Percentiles rank a stretch among this genome's conserved stretches.
Evolutionary conservation across 2,797 vertebrate species (phyloP).

Genomic region (Antrozous pallidus): DNA sequence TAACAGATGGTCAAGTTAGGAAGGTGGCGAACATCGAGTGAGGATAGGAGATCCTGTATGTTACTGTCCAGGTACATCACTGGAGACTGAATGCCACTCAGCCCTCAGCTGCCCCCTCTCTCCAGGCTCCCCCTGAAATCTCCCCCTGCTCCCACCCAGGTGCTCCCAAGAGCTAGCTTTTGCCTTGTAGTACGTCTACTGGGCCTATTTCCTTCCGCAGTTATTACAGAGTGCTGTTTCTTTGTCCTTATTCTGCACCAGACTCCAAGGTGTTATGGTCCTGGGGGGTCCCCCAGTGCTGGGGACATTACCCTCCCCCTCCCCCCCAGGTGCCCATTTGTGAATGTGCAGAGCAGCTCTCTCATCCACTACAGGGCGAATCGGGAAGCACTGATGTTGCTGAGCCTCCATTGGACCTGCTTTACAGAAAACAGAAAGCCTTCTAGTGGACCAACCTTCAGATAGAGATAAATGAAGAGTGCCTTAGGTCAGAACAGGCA

Average conservation of each 20-base stretch:
- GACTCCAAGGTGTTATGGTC: neutral
- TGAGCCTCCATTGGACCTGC: neutral
- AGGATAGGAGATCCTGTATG: neutral
- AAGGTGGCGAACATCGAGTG: neutral
- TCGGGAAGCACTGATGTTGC: neutral
- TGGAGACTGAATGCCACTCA: neutral
- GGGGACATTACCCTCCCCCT: neutral
- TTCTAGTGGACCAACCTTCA: neutral
- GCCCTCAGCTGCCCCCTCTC: neutral
- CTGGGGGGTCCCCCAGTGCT: neutral
- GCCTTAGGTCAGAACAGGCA: constrained; percentile 41
- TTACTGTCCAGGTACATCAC: neutral
- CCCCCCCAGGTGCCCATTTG: neutral
- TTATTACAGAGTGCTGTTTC: neutral
- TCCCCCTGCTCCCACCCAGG: neutral
- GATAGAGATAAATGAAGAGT: neutral
- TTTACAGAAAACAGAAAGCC: neutral
- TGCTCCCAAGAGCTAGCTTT: neutral
- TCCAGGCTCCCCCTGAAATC: neutral
- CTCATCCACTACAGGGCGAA: neutral
- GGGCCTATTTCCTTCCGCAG: neutral
- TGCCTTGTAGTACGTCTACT: neutral
- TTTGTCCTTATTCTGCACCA: neutral
- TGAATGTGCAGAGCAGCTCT: neutral
- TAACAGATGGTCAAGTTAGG: neutral